Base-by-base conservation (phyloP, 2,888 invertebrate species). In the Atethmia centrago region DNA sequence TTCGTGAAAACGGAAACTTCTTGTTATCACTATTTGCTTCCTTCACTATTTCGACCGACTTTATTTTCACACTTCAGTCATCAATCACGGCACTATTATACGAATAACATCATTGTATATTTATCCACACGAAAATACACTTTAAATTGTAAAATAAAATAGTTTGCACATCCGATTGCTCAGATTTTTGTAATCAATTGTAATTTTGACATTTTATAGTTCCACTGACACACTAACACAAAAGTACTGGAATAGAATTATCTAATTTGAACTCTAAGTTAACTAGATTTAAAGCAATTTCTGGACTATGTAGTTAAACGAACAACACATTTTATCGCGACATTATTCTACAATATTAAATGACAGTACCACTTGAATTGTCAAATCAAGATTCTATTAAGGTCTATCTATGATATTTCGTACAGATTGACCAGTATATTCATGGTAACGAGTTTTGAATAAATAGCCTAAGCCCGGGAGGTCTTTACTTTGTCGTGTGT, bases 271-370 rank as follows among this genome's bases (percentile, higher is more conserved):
- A 36, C 72, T 71, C 25, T 71, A 73, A 1, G 0, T 0, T 0
- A 0, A 16, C 0, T 0, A 0, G 0, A 0, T 0, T 8, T 19
- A 47, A 12, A 16, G 45, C 62, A 25, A 28, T 45, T 73, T 73
- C 55, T 25, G 14, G 5, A 9, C 2, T 40, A 28, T 3, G 0
- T 45, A 28, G 4, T 2, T n/a, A 68, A 3, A 51, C 21, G 1
- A 21, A 5, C 21, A 40, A 7, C 12, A n/a, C 21, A 63, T 42
- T 45, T 47, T 49, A 36, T 14, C 2, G 12, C 9, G 19, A n/a
- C 5, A 0, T 25, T 25, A 69, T 28, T 68, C 68, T 69, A 45
- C 28, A 56, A n/a, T 40, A 40, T 4, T n/a, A n/a, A n/a, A n/a
- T n/a, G n/a, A n/a, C n/a, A n/a, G n/a, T 14, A 36, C 4, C 5